A percentile compares a stretch with the other conserved stretches of the same genome.
These are phyloP conservation scores for Drosophila stalkeri DNA, from an alignment of 2,888 invertebrate species.

Conservation along the genomic window DNA sequence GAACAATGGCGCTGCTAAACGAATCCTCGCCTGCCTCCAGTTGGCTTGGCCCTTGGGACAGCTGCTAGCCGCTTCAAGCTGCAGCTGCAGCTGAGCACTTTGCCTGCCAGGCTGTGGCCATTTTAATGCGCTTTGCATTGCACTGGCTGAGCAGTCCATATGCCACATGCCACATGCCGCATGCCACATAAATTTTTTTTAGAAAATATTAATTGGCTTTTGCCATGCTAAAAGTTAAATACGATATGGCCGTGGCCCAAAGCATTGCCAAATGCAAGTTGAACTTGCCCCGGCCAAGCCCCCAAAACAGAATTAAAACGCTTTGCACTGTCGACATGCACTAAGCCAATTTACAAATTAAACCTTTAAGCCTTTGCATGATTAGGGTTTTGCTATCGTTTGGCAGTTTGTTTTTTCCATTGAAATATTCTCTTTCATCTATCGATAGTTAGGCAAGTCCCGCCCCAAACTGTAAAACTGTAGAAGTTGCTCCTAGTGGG, in stretches of 20 bases:
- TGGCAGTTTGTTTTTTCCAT: background rate
- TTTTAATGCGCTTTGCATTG: conserved; percentile 48
- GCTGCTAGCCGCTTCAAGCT: conserved; percentile 4
- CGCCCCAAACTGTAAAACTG: no score
- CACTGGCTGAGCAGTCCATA: conserved; percentile 10
- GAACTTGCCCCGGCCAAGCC: background rate
- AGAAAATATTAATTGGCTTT: conserved; percentile 56
- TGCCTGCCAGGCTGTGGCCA: conserved; percentile 28
- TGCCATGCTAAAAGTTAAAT: conserved; percentile 36
- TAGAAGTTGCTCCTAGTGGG: no score
- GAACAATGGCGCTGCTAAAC: conserved; percentile 38
- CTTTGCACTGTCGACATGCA: conserved; percentile 8
- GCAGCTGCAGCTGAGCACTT: conserved; percentile 10
- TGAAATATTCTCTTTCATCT: background rate
- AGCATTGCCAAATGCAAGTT: conserved; percentile 18
- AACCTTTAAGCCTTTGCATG: background rate
- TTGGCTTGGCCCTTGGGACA: conserved; percentile 36
- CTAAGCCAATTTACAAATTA: conserved; percentile 16
- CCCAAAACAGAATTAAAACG: conserved; percentile 9
- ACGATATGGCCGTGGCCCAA: conserved; percentile 3
- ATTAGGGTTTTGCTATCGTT: background rate
- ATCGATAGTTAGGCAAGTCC: background rate
- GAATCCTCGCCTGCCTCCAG: conserved; percentile 8
- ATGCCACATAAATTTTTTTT: conserved; percentile 47
- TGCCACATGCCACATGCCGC: conserved; percentile 2